A percentile compares a stretch with the other conserved stretches of the same genome.
phyloP scores from a whole-genome alignment of 2,888 invertebrate species.

The Arctia plantaginis region DNA sequence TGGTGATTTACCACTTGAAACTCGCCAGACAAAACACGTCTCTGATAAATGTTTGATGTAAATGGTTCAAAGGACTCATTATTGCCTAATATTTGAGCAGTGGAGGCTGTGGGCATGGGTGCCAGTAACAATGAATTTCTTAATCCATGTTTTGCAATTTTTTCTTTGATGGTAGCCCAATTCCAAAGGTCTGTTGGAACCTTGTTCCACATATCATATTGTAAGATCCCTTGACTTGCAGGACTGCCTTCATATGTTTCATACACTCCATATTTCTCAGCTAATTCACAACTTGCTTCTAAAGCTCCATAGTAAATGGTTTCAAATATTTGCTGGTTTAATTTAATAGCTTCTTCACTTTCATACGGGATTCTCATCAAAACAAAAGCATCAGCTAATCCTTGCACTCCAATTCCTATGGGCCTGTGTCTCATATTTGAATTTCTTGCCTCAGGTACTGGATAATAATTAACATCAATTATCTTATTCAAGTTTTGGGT shows the following conservation, averaged over 20 bases:
- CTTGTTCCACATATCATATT: slow-evolving; percentile 99
- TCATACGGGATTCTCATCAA: slow-evolving; percentile 97
- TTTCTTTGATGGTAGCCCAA: slow-evolving; percentile 93
- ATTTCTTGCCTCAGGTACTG: slow-evolving; percentile 93
- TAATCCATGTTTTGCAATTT: slow-evolving; percentile 95
- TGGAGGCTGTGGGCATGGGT: slow-evolving; percentile 99
- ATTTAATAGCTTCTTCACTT: slow-evolving; percentile 92
- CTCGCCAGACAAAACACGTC: slow-evolving; percentile 97
- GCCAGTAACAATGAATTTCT: slow-evolving; percentile 97
- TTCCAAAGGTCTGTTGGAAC: slow-evolving; percentile 95
- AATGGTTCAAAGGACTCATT: slow-evolving; percentile 99
- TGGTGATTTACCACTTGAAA: slow-evolving; percentile 99
- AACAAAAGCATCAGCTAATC: slow-evolving; percentile 98
- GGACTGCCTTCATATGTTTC: slow-evolving; percentile 97
- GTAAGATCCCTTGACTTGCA: slow-evolving; percentile 97
- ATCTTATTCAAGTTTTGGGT: slow-evolving; percentile 98
- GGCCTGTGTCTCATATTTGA: slow-evolving; percentile 96
- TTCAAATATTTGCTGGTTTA: slow-evolving; percentile 99
- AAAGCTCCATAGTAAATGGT: slow-evolving; percentile 99
- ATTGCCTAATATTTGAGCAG: slow-evolving; percentile 99
- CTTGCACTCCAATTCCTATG: slow-evolving; percentile 98
- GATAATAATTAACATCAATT: slow-evolving; percentile 98
- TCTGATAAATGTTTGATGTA: slow-evolving; percentile 98
- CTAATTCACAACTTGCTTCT: slow-evolving; percentile 98
- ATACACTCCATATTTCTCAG: slow-evolving; percentile 94